Percentiles rank a stretch among this genome's conserved stretches.
Evolutionary conservation across 2,888 invertebrate genomes (phyloP).

Genomic region (Ophion ventricosus): DNA sequence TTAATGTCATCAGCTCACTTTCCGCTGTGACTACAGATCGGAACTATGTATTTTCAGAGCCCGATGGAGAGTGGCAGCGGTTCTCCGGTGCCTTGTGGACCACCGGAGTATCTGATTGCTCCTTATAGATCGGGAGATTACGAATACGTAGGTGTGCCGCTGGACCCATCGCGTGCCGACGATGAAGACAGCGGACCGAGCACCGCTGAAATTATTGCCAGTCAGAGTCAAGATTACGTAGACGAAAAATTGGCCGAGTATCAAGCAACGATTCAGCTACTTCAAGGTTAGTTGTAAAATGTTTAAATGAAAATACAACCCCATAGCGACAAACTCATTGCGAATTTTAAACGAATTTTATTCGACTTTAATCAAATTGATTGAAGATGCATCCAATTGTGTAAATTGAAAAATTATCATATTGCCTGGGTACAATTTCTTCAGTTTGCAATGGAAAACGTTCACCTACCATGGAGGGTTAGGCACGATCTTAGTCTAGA

Average conservation of each 20-base stretch:
- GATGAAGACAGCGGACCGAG: constrained; percentile 92
- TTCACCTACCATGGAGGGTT: too few relatives aligned
- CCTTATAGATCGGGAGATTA: constrained; percentile 86
- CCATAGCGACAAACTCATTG: background rate
- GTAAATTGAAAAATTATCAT: too few relatives aligned
- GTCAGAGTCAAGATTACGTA: constrained; percentile 96
- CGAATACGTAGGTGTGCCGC: constrained; percentile 90
- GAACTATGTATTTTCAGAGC: constrained; percentile 74
- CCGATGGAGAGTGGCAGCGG: constrained; percentile 74
- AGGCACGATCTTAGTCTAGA: too few relatives aligned
- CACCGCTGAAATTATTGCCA: constrained; percentile 96
- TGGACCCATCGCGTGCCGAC: constrained; percentile 89
- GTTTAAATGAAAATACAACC: constrained; percentile 5
- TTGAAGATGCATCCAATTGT: background rate
- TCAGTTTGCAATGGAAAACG: too few relatives aligned
- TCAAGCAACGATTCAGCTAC: constrained; percentile 94
- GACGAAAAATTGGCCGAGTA: constrained; percentile 97
- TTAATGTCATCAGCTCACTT: constrained; percentile 1
- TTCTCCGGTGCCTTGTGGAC: constrained; percentile 79
- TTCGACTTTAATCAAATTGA: background rate
- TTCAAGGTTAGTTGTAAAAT: constrained; percentile 85
- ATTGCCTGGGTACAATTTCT: too few relatives aligned
- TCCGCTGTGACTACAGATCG: background rate
- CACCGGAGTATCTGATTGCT: constrained; percentile 82
- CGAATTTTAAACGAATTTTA: constrained; percentile 15